Base-by-base conservation (phyloP, 2,888 invertebrate genomes). In the Selenia dentaria region DNA sequence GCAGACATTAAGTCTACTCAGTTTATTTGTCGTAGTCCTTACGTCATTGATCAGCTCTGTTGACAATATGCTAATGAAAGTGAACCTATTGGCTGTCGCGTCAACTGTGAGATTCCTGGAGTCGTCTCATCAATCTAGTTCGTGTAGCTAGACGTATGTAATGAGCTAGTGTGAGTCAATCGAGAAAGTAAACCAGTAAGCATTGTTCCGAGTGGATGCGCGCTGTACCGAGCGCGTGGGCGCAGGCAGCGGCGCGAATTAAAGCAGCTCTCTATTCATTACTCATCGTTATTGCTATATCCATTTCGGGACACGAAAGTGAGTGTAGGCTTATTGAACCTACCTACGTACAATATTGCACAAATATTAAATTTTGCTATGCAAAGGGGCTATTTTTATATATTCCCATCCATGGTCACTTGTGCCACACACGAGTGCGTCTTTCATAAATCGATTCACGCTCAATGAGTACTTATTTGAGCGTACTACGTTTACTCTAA, bases 221-320 rank as follows among this genome's bases (percentile, higher is more conserved):
- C 85, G 78, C 73, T 75, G 79, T 74, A 75, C 77, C 58, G 72
- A 73, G 73, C 73, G 86, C 79, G 86, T 85, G 84, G 85, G 56
- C 46, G 52, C 80, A 78, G 79, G 77, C 81, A 79, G 77, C 84
- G 75, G 80, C 79, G 88, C 81, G 79, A 86, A 87, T 83, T 87
- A 85, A 84, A 87, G 72, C 87, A 84, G 83, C 90, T 90, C 90
- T 89, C 89, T 90, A 90, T 89, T 83, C 88, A 89, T 90, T 90
- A 89, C 87, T 88, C 90, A 88, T 89, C 79, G 79, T 83, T 87
- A 84, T 88, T 89, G 83, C 88, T 83, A 84, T 85, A 71, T 63
- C 86, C 86, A 77, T 85, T 82, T 88, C 74, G 67, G 84, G 81
- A 81, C 79, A 83, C 83, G 86, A 88, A 88, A 88, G 82, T 78